Base-by-base conservation (phyloP, 1,140 invertebrate genomes). In the Acyrthosiphon pisum region DNA sequence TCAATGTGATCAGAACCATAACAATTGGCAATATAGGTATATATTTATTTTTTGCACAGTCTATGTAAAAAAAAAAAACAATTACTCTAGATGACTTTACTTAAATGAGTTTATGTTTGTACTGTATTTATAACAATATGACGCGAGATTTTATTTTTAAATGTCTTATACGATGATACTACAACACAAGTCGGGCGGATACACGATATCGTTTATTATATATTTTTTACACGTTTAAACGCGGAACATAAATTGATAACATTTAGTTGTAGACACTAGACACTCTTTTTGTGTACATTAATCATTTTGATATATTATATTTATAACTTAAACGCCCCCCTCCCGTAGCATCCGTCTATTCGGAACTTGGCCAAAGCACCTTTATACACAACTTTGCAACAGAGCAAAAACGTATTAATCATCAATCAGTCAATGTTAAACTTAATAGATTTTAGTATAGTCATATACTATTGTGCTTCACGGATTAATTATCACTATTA, bases 101-200 rank as follows among this genome's bases (percentile, higher is more conserved):
- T 3, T 30, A 53, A 92, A 37, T 53, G 26, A 83, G 91, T 53
- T 92, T 84, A 84, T 92, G 90, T 91, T 83, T 50, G 8, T 89
- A 48, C 26, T 35, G 68, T 91, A 92, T 92, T 92, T 92, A 92
- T 92, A 92, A 92, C 68, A 18, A 46, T 46, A 41, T 84, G 91
- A 92, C 91, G 91, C 9, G 60, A 84, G 76, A 81, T 81, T 92
- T 92, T 92, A 92, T 92, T 92, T 92, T 81, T 92, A 92, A 92
- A 92, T 92, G 30, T 37, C 44, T 89, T 56, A 56, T 89, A 56
- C 35, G 48, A 48, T 14, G n/a, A n/a, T 46, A 88, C 22, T 84
- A 84, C 37, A 84, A 84, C 26, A 46, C 11, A 26, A 48, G 23
- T 46, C 14, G 30, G 26, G 14, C 30, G 41, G 84, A 46, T 86